Base-by-base conservation (phyloP, 2,888 invertebrate genomes). In the Amphimallon solstitiale region DNA sequence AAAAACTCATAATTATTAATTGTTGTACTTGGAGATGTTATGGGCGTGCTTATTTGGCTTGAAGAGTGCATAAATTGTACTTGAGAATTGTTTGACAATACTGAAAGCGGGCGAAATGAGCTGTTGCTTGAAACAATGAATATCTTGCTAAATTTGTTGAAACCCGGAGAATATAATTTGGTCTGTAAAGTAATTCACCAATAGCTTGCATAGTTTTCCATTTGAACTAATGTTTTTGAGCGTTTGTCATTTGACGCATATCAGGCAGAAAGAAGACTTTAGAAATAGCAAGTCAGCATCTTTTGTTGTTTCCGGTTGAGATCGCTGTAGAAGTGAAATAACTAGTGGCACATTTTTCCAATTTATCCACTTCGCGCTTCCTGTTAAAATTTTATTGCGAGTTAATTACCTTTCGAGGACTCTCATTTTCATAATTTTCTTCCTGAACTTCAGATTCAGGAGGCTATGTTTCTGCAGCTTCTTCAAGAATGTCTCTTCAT, bases 131-230 rank as follows among this genome's bases (percentile, higher is more conserved):
- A n/a, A n/a, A n/a, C n/a, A n/a, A n/a, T n/a, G n/a, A n/a, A n/a
- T n/a, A n/a, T n/a, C n/a, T n/a, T n/a, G n/a, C n/a, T n/a, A n/a
- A n/a, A n/a, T n/a, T n/a, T n/a, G n/a, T n/a, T n/a, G n/a, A n/a
- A n/a, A n/a, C n/a, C n/a, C n/a, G n/a, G n/a, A n/a, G n/a, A n/a
- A n/a, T n/a, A 38, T 38, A 38, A 17, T 38, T 12, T 56, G 56
- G 45, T 43, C 34, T 29, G 12, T 60, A 40, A 60, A 40, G 43
- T 40, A 60, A 17, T 29, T 49, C 63, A 37, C 63, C 63, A 40
- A 63, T 63, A 63, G 37, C 40, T 51, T 63, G 63, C 63, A 63
- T 63, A 40, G 62, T 62, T 62, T 62, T 62, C 48, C 48, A 62
- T 49, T 62, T 62, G 62, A 62, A 62, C 45, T 49, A 51, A 38